Evolutionary conservation across 2,888 invertebrate genomes (phyloP), one percentile per base, ranked within the genome.

Genomic region (Fragum sueziense): DNA sequence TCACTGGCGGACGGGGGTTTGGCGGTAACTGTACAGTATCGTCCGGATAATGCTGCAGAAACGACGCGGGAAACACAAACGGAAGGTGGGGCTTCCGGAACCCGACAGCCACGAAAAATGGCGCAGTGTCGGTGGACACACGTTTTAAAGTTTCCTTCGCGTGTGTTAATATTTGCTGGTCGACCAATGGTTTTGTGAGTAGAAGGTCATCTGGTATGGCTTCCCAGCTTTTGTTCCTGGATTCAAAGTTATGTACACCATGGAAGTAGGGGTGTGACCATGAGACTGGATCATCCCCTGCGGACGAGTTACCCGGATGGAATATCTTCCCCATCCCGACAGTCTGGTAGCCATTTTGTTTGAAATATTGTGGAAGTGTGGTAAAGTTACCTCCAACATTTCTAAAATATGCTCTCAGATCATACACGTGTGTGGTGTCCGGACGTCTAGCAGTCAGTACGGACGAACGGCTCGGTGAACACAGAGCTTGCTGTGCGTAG

Each of bases 41-140:
- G 25, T 31, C 22, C 1, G 88, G 88, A 59, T 88, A 87, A 94
- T 93, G 94, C 96, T 96, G 94, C 85, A 97, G 93, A 93, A 95
- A 97, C 91, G 95, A 93, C 82, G 93, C 91, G 0, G 97, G 97
- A 94, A 96, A 97, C 89, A 96, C 97, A 20, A 97, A 94, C 22
- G 97, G 97, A 87, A 97, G 95, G 89, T 97, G 97, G 1, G 97
- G 97, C 90, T 97, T 97, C 90, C 97, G 96, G 91, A 97, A 97
- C 0, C 97, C 97, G 86, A 97, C 95, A 1, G 97, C 97, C 54
- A 97, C 92, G 86, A 97, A 96, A 90, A 95, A 97, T 9, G 97
- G 96, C 74, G 93, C 92, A 29, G 90, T 87, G 20, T 76, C 79
- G 0, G 67, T 25, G 6, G 87, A 78, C 22, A 82, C 67, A 62